Evolutionary conservation across 2,888 invertebrate genomes (phyloP).

Genomic region (Oligia strigilis): DNA sequence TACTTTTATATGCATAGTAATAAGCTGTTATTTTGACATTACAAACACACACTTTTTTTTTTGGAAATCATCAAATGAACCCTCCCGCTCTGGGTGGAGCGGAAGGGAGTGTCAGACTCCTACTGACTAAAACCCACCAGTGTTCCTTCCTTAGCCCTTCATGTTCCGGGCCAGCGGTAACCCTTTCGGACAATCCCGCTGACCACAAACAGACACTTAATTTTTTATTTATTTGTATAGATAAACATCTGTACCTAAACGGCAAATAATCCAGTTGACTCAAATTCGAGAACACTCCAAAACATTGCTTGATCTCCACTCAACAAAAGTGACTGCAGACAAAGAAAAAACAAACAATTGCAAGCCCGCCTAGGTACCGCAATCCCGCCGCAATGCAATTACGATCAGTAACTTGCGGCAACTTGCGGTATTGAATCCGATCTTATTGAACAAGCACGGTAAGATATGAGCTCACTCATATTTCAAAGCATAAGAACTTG

Average conservation of each 20-base stretch:
- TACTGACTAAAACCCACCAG: too few species aligned
- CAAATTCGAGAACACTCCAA: neutral
- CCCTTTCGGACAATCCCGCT: too few species aligned
- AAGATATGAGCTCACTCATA: conserved; percentile 40
- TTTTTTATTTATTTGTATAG: too few species aligned
- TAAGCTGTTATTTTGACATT: too few species aligned
- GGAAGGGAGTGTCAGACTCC: too few species aligned
- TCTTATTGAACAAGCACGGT: conserved; percentile 38
- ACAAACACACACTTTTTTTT: too few species aligned
- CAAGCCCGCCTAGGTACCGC: neutral
- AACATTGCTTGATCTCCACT: neutral
- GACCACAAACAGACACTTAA: too few species aligned
- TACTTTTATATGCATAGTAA: too few species aligned
- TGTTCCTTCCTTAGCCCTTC: too few species aligned
- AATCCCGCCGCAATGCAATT: conserved; percentile 34
- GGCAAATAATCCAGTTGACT: neutral
- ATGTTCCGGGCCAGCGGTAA: too few species aligned
- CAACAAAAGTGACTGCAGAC: neutral
- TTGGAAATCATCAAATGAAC: too few species aligned
- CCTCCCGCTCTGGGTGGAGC: too few species aligned
- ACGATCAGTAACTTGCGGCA: conserved; percentile 26
- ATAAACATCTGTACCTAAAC: neutral
- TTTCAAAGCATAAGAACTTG: conserved; percentile 15
- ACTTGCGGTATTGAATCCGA: conserved; percentile 32
- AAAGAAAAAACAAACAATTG: neutral